phyloP scores from a whole-genome alignment of 1,140 invertebrate genomes.

The Camponotus vicinus region DNA sequence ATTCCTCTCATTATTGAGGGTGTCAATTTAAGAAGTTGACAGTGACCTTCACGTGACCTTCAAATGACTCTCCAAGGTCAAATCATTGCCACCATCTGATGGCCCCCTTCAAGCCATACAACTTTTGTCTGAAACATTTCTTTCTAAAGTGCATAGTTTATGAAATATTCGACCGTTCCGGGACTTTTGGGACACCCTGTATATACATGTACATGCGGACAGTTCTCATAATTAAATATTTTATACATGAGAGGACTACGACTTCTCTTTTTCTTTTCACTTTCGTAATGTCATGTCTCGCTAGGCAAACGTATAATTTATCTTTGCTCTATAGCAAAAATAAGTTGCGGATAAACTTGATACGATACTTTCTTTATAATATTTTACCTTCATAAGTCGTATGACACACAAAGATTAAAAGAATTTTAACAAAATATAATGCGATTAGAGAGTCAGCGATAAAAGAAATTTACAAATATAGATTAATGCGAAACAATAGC shows the following conservation, averaged over 20 bases:
- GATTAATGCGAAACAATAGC: neutral
- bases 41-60: no score
- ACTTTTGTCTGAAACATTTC: no score
- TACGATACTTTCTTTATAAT: conserved; percentile 4
- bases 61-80: no score
- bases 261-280: neutral
- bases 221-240: neutral
- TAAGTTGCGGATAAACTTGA: neutral
- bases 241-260: neutral
- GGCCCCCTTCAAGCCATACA: no score
- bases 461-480: neutral
- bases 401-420: neutral
- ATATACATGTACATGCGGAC: neutral
- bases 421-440: neutral
- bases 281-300: neutral
- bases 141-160: no score
- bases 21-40: no score
- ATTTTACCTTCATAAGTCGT: neutral
- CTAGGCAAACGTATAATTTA: neutral
- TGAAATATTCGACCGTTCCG: no score
- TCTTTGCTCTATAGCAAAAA: neutral
- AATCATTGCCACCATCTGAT: no score
- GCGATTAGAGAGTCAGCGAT: neutral
- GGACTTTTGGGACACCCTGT: no score
- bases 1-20: no score